phyloP scores from a whole-genome alignment of 2,888 invertebrate genomes.

The Lydus trimaculatus region DNA sequence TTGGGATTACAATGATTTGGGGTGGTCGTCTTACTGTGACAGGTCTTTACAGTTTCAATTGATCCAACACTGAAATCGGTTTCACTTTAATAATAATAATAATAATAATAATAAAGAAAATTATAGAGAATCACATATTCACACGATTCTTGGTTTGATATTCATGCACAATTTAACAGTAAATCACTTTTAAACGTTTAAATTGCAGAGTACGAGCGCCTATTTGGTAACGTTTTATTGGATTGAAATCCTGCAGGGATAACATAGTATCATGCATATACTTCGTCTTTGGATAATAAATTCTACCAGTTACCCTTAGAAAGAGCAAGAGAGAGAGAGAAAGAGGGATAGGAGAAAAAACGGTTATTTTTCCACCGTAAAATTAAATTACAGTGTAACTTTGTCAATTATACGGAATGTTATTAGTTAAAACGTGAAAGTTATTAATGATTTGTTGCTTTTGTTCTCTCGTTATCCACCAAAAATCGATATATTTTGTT shows the following conservation, averaged over 20 bases:
- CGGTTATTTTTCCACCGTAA: not conserved
- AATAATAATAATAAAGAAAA: too few relatives aligned
- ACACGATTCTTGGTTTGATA: conserved; percentile 10
- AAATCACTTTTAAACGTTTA: conserved; percentile 27
- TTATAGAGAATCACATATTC: not conserved
- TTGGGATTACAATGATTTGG: not conserved
- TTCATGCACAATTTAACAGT: conserved; percentile 24
- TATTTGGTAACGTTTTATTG: conserved; percentile 21
- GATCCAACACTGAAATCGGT: not conserved
- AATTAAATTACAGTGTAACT: not conserved
- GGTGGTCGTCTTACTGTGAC: too few relatives aligned
- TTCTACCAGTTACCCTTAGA: conserved; percentile 3
- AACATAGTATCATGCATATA: conserved; percentile 18
- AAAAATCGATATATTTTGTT: not conserved
- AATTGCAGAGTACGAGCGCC: conserved; percentile 23
- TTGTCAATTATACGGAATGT: not conserved
- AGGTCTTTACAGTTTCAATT: not conserved
- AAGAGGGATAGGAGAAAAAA: not conserved
- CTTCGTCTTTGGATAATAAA: conserved; percentile 18
- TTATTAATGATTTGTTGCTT: not conserved
- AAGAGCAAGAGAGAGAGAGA: too few relatives aligned
- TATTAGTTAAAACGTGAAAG: not conserved
- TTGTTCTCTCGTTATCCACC: too few relatives aligned
- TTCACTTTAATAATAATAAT: not conserved
- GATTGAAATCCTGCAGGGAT: conserved; percentile 23